These are phyloP conservation scores for Ectropis grisescens DNA, from an alignment of 1,140 invertebrate species.

Conservation along the genomic window DNA sequence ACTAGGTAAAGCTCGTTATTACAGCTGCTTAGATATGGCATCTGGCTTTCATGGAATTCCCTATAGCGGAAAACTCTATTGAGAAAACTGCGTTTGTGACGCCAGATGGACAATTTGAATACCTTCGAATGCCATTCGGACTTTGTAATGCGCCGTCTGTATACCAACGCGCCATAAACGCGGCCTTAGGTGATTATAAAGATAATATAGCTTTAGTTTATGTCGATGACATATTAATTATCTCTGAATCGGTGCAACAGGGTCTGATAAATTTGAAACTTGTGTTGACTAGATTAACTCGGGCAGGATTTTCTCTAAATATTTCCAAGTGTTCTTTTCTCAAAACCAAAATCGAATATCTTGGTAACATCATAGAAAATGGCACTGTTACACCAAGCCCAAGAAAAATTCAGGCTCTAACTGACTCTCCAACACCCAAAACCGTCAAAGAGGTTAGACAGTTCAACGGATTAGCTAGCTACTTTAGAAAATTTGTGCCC, in stretches of 20 bases:
- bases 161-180: constrained; percentile 38
- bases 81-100: constrained; percentile 5
- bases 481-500: too few relatives aligned
- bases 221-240: too few relatives aligned
- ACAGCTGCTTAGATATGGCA: constrained; percentile 29
- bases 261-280: too few relatives aligned
- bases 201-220: neutral
- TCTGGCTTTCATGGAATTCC: constrained; percentile 38
- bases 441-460: constrained; percentile 26
- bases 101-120: neutral
- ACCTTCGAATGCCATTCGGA: constrained; percentile 20
- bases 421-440: constrained; percentile 26
- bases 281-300: constrained; percentile 28
- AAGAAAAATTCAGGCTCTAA: too few relatives aligned
- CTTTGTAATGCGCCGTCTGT: constrained; percentile 29
- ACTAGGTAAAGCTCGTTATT: constrained; percentile 29
- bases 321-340: constrained; percentile 6
- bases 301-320: too few relatives aligned
- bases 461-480: too few relatives aligned
- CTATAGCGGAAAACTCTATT: constrained; percentile 16
- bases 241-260: too few relatives aligned
- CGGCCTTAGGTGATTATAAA: constrained; percentile 20
- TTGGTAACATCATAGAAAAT: too few relatives aligned
- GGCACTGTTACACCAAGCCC: too few relatives aligned
- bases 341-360: constrained; percentile 24